Evolutionary conservation across 2,113 vertebrate species (phyloP), one percentile per base, ranked within the genome.

Genomic region (Leiothrix lutea): DNA sequence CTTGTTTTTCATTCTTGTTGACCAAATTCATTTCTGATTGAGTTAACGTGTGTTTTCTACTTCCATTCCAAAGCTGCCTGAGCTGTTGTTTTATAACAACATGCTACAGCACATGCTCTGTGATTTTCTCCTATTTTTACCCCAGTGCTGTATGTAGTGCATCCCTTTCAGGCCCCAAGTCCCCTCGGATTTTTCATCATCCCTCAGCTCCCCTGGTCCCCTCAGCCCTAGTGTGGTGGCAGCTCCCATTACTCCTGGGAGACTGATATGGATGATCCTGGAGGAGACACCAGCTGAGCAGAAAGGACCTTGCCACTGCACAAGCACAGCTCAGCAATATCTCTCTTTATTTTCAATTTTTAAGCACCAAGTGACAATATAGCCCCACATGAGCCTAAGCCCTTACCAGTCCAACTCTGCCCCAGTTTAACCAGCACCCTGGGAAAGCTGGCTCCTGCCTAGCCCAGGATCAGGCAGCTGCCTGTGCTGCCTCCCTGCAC

Each of bases 81-180:
- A n/a, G 33, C 36, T 77, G 53, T 31, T 83, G 29, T 57, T 88
- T 80, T 70, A 2, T 44, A 88, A 70, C 23, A 51, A 13, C 18
- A 1, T 31, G 38, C 36, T 44, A 23, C 0, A 0, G 28, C 11
- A 15, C 1, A 1, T 5, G 7, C 33, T 25, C 11, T 2, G 26
- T 58, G 40, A 2, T 54, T 81, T 53, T 65, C 84, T 53, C 48
- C 26, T 22, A 0, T 15, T 61, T 14, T 40, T 42, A 38, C 7
- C 8, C 14, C 6, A 31, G 15, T 8, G 8, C 11, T 31, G 4
- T 5, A 4, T 23, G 17, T 9, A 33, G 29, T 8, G 8, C 5
- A 4, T 12, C 33, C 33, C 22, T 19, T 48, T 20, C 40, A 50
- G 15, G 5, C 4, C 7, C 2, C 16, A 50, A 17, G 2, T 23